Conservation (phyloP, 1,140 invertebrate genomes). For the Saccostrea glomerata region DNA sequence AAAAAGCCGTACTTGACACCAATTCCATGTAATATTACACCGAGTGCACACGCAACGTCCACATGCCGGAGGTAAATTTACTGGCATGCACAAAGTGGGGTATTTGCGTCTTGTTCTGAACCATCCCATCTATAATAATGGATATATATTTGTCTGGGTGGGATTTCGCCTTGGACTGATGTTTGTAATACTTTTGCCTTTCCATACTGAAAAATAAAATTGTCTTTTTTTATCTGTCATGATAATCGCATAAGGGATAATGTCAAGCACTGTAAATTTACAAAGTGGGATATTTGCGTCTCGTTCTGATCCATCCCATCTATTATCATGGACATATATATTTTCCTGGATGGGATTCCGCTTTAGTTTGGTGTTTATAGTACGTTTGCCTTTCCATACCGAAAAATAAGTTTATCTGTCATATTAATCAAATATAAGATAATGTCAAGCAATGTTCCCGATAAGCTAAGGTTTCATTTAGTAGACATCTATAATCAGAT, state of each 20-base stretch:
- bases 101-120: neutral
- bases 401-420: neutral
- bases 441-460: too few relatives aligned
- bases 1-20: neutral
- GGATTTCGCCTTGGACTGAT: neutral
- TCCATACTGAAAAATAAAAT: too few relatives aligned
- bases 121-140: conserved; percentile 5
- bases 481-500: too few relatives aligned
- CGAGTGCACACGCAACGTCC: conserved; percentile 5
- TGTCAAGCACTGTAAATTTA: neutral
- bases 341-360: neutral
- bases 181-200: neutral
- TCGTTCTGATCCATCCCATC: neutral
- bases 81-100: neutral
- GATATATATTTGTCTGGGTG: neutral
- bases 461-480: too few relatives aligned
- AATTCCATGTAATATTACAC: neutral
- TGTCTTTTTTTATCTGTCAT: too few relatives aligned
- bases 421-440: too few relatives aligned
- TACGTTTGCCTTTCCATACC: neutral
- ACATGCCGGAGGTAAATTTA: conserved; percentile 22
- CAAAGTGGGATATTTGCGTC: neutral
- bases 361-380: neutral
- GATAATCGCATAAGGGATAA: too few relatives aligned
- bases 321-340: conserved; percentile 4